Base-by-base conservation (phyloP, 2,888 invertebrate genomes). In the Calameuta idolon region DNA sequence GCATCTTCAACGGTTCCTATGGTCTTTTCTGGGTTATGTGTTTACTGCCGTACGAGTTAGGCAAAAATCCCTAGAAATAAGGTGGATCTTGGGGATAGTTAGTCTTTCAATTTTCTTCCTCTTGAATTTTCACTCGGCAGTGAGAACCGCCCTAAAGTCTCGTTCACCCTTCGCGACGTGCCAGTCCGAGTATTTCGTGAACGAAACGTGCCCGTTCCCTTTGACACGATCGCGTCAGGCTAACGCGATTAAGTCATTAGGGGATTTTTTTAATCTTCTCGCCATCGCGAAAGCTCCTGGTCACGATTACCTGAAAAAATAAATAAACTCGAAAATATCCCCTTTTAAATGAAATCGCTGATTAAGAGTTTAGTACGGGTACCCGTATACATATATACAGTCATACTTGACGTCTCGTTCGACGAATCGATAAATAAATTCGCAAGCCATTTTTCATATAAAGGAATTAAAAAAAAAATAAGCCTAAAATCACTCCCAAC, bases 231-330 rank as follows among this genome's bases (percentile, higher is more conserved):
- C 86, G 83, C 84, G 82, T 84, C 81, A 83, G 78, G 84, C 81
- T 91, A 90, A 91, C 86, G 82, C 86, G 89, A 91, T 91, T 91
- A 91, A 90, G 87, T 87, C 90, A 89, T 91, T 88, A 88, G 85
- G 86, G 87, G 88, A 82, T 88, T 89, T 89, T 89, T 55, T 89
- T 88, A 89, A 89, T 89, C 88, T 88, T 85, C 83, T 87, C 85
- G 84, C 85, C 81, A 80, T 76, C 77, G 81, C 79, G 74, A 40
- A 73, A 71, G 76, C 78, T 82, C 84, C 71, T 81, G 85, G 86
- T 87, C 88, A 87, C 87, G 86, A 85, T 85, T 80, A 85, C 79
- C 82, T 83, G 86, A 87, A 87, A 89, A 87, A 89, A 89, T 90
- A 90, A 90, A 90, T 89, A 90, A 86, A 90, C 86, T 86, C 85